Base-by-base conservation (phyloP, 2,113 vertebrate species). In the Phylloscopus trochiloides region DNA sequence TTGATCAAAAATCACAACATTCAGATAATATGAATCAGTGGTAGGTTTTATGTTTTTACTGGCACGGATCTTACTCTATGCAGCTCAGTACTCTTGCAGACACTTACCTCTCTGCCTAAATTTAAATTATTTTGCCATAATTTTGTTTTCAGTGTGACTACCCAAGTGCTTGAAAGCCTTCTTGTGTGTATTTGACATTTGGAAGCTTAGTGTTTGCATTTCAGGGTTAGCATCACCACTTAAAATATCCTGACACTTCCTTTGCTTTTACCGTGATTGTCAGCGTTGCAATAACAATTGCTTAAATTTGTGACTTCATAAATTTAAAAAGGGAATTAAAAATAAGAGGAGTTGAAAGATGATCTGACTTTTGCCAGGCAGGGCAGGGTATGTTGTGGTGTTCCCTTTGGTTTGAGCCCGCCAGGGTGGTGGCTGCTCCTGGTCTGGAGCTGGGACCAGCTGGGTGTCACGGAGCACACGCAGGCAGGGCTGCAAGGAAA, bases 391-490 rank as follows among this genome's bases (percentile, higher is more conserved):
- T 4, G 1, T 65, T 14, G 3, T 14, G 26, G 6, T 16, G 8
- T 59, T 88, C 29, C 25, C 22, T 20, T 63, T 43, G 67, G 9
- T 65, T 45, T 84, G 40, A 65, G 36, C 36, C 24, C 57, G 20
- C 13, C 24, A 7, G 38, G 32, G 18, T 7, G 16, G 31, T 75
- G 22, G 26, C 13, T 55, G 24, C 19, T 75, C 13, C 70, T 24
- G 40, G 38, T 32, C 32, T 62, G 62, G 47, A 42, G 31, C 24
- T n/a, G 18, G 17, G 42, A 38, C 36, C 17, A 11, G 14, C 28
- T 6, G 38, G 2, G 4, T 13, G 12, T 28, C 13, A 10, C 12
- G 3, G 5, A 8, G 7, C 47, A 4, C 1, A 4, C 0, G 0
- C 13, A 12, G 22, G 10, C 50, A 31, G 32, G 50, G 15, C 45